These are phyloP conservation scores for Mylabris sibirica DNA, from an alignment of 2,888 invertebrate genomes.

Conservation along the genomic window DNA sequence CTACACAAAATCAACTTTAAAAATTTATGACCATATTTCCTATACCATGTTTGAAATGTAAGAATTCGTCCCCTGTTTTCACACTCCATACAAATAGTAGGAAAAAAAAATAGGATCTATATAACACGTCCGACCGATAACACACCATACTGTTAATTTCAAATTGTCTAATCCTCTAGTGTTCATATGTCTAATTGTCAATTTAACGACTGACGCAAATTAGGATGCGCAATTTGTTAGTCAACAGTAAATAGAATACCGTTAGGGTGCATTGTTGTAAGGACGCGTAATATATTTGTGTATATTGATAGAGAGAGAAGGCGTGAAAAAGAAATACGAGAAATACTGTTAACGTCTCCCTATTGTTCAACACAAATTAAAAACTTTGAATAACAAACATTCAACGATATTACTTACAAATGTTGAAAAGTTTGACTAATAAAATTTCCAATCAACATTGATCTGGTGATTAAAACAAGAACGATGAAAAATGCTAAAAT, in stretches of 20 bases:
- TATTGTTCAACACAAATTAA: conserved; percentile 54
- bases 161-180: neutral
- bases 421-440: conserved; percentile 9
- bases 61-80: conserved; percentile 25
- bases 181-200: neutral
- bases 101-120: neutral
- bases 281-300: neutral
- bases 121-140: neutral
- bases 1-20: conserved; percentile 53
- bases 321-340: neutral
- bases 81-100: neutral
- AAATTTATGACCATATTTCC: conserved; percentile 55
- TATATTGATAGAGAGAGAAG: neutral
- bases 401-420: conserved; percentile 9
- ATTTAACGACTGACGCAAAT: neutral
- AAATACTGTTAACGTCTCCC: conserved; percentile 50
- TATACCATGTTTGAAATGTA: conserved; percentile 48
- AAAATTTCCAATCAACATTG: conserved; percentile 10
- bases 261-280: neutral
- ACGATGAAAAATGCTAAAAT: neutral
- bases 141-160: neutral
- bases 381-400: conserved; percentile 51
- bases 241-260: too few relatives aligned
- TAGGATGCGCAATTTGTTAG: too few relatives aligned
- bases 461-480: conserved; percentile 4